Evolutionary conservation across 30 jellyfish, hydroid and myxozoan species (phyloP), one percentile per base, ranked within the genome.

Genomic region (Pseudorhiza aurosa): DNA sequence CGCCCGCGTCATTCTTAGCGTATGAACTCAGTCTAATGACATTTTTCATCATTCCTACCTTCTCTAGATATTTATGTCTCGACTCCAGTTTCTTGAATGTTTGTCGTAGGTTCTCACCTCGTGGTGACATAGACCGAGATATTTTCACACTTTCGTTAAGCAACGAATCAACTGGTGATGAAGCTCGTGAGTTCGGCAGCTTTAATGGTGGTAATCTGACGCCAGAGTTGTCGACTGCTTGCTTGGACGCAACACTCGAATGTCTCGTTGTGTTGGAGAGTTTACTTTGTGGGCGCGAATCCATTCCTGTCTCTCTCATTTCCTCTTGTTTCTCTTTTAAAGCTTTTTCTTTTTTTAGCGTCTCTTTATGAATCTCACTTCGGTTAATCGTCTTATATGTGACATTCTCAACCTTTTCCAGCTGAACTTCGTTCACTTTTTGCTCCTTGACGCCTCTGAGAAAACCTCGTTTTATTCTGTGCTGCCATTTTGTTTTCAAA

Each of bases 401-500:
- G 10, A 71, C 94, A 30, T 57, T 67, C 27, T 82, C 94, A 15
- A 71, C 94, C 36, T 30, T 82, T 58, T 82, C 94, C 29, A 82
- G 45, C 11, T 82, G 87, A 28, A 42, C 46, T 33, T 82, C 94
- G 43, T 70, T 82, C 21, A 82, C 67, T 27, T 82, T 68, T 27
- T 82, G 74, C 49, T 82, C 94, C 35, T 68, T 58, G 57, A 82
- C 94, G 0, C 94, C 94, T 2, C 94, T 30, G 36, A 82, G 81
- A 58, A 82, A 82, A 0, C 87, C 94, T 8, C 94, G 44, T 24
- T 82, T 82, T 4, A 71, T 60, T n/a, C 94, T 69, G 37, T 39
- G 29, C 68, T 82, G 85, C 94, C 94, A 82, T 60, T 82, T 82
- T 28, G 63, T 71, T 58, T 68, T 82, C 87, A 82, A 68, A 37